Evolutionary conservation across 2,797 vertebrate species (phyloP).

Genomic region (Manis crassicaudata): DNA sequence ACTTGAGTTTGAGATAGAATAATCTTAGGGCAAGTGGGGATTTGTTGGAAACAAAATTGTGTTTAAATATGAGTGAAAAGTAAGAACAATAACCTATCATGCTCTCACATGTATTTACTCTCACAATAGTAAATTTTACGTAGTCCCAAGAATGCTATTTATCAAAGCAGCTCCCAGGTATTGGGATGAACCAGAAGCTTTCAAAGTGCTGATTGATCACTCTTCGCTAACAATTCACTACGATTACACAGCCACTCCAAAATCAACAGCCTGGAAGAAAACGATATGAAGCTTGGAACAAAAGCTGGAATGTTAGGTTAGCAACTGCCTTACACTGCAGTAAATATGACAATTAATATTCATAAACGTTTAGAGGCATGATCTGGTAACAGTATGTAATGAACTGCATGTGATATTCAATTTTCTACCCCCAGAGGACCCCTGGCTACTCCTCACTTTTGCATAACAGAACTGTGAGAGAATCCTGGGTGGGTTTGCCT

Average conservation of each 20-base stretch:
- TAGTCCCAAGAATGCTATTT: constrained; percentile 60
- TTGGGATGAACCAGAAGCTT: constrained; percentile 84
- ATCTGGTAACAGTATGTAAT: constrained; percentile 76
- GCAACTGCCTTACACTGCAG: constrained; percentile 80
- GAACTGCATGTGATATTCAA: constrained; percentile 37
- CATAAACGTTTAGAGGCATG: constrained; percentile 71
- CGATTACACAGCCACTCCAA: constrained; percentile 80
- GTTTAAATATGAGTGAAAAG: constrained; percentile 54
- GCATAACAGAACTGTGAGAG: background rate
- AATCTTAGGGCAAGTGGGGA: background rate
- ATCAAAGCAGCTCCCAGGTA: constrained; percentile 78
- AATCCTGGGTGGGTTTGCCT: background rate
- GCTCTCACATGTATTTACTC: constrained; percentile 40
- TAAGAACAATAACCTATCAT: constrained; percentile 23
- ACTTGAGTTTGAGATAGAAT: constrained; percentile 18
- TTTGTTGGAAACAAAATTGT: constrained; percentile 57
- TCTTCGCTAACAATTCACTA: constrained; percentile 66
- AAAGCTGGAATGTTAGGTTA: constrained; percentile 83
- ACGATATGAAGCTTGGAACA: constrained; percentile 78
- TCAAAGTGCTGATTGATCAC: constrained; percentile 82
- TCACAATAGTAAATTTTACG: constrained; percentile 52
- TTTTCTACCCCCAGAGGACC: background rate
- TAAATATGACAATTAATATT: constrained; percentile 82
- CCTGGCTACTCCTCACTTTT: background rate
- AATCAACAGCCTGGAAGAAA: constrained; percentile 84